A percentile compares a stretch with the other conserved stretches of the same genome.
These are phyloP conservation scores for Cryptops parisi DNA, from an alignment of 2,888 invertebrate species.

Conservation along the genomic window DNA sequence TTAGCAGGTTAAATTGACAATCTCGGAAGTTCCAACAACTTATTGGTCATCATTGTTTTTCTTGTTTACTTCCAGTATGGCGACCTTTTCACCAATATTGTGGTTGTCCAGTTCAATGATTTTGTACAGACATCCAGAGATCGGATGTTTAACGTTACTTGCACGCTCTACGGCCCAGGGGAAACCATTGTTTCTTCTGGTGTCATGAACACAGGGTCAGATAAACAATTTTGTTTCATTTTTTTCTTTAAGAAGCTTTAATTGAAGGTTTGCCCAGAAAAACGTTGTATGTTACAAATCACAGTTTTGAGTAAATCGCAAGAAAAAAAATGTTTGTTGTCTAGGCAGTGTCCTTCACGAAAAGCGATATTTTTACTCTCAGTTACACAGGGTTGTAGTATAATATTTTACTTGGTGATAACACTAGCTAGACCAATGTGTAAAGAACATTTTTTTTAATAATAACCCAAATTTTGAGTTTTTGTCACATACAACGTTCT, in stretches of 20 bases:
- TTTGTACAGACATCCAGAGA: slow-evolving; percentile 80
- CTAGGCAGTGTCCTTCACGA: too few species aligned
- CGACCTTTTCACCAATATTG: slow-evolving; percentile 85
- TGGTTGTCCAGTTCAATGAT: slow-evolving; percentile 85
- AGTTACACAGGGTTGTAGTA: too few species aligned
- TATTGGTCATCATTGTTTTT: background rate
- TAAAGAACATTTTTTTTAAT: too few species aligned
- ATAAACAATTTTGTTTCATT: background rate
- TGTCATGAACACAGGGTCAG: slow-evolving; percentile 85
- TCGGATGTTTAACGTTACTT: slow-evolving; percentile 83
- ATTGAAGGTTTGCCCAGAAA: too few species aligned
- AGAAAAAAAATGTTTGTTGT: too few species aligned
- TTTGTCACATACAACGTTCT: too few species aligned
- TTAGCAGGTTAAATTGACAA: background rate
- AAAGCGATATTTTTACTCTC: too few species aligned
- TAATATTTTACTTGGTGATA: too few species aligned
- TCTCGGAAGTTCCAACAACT: background rate
- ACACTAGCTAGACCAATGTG: background rate
- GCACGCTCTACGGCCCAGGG: slow-evolving; percentile 76
- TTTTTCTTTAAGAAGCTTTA: background rate
- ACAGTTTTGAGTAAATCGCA: too few species aligned
- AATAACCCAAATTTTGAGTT: too few species aligned
- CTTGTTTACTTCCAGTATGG: slow-evolving; percentile 49
- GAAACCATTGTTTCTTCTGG: slow-evolving; percentile 87
- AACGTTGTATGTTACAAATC: too few species aligned